Evolutionary conservation across 64 coral and sea anemone genomes (phyloP), one percentile per base, ranked within the genome.

Genomic region (Montipora foliosa): DNA sequence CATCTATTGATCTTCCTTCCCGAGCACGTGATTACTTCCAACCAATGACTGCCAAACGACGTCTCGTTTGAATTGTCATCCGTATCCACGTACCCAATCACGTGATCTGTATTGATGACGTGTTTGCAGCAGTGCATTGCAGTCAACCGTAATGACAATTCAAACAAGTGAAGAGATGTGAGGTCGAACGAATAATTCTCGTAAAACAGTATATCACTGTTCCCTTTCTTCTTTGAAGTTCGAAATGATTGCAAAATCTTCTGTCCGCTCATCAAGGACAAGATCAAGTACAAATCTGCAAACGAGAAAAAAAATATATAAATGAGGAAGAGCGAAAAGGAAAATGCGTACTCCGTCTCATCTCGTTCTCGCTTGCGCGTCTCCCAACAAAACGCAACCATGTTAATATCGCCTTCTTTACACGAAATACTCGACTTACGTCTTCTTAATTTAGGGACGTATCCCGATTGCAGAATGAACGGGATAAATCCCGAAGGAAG

Each of bases 121-220:
- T 95, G 76, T 68, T 95, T 95, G 46, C 93, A 95, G 49, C 88
- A 84, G 77, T 95, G 93, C 70, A 95, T 90, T 44, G 93, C 93
- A 6, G 81, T 95, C n/a, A 95, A 53, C 58, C 89, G 72, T 45
- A 95, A n/a, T 9, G 84, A 60, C n/a, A 89, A 45, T 46, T 72
- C 52, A 49, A 49, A 76, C 4, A 95, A 22, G 1, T 19, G 13
- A 4, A 55, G 25, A 48, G 89, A 90, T 15, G 51, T 90, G 60
- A 95, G 80, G 69, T 95, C 82, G 8, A 95, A 90, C 13, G 93
- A 72, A 52, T 78, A 95, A 55, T 95, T 95, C 76, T 95, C 93
- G 80, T 95, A 95, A 16, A 95, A 95, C 5, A 95, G 25, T 14
- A 95, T 76, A 15, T 95, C 93, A 6, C 68, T 67, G 47, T 77